Evolutionary conservation across 2,888 invertebrate species (phyloP).

Genomic region (Pyrochroa serraticornis): DNA sequence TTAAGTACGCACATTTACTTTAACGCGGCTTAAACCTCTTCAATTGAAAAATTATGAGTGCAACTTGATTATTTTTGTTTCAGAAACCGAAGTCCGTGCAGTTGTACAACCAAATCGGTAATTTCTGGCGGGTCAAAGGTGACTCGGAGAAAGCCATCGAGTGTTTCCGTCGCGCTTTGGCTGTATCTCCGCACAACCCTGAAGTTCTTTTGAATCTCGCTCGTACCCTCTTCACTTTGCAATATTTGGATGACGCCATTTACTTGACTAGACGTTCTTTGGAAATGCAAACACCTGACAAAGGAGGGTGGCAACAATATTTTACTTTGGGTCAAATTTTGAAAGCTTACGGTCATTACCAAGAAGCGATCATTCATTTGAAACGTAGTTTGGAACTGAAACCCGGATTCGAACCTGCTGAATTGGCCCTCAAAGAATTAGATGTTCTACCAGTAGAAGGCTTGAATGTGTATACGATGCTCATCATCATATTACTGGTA

Average conservation of each 20-base stretch:
- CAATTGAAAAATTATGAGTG: too few relatives aligned
- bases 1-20: too few relatives aligned
- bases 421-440: conserved; percentile 79
- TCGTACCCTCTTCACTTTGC: conserved; percentile 81
- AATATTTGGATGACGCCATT: conserved; percentile 89
- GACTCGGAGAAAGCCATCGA: conserved; percentile 87
- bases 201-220: conserved; percentile 86
- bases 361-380: conserved; percentile 84
- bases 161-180: conserved; percentile 84
- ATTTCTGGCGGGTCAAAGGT: conserved; percentile 90
- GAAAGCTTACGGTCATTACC: conserved; percentile 87
- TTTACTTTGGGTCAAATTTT: conserved; percentile 91
- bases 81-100: conserved; percentile 83
- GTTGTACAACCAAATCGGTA: conserved; percentile 88
- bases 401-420: conserved; percentile 84
- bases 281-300: conserved; percentile 83
- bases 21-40: too few relatives aligned
- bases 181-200: conserved; percentile 85
- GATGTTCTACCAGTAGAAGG: conserved; percentile 80
- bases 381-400: conserved; percentile 82
- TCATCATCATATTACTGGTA: conserved; percentile 87
- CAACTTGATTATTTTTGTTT: too few relatives aligned
- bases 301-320: conserved; percentile 90
- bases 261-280: conserved; percentile 84
- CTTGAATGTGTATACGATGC: conserved; percentile 83